Base-by-base conservation (phyloP, 2,797 vertebrate genomes). In the Trachops cirrhosus region DNA sequence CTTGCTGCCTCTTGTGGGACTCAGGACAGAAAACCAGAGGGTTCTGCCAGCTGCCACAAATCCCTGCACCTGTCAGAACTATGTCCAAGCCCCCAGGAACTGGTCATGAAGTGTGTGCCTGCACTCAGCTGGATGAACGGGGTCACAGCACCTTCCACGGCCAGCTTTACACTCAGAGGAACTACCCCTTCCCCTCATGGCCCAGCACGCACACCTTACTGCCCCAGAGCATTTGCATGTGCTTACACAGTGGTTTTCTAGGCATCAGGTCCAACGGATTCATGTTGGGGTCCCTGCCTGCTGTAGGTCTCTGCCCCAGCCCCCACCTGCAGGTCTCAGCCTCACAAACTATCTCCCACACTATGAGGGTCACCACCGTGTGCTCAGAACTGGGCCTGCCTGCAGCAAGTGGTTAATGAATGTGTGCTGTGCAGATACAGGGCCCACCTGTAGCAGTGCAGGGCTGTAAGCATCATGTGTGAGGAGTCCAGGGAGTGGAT, bases 401-500 rank as follows among this genome's bases (percentile, higher is more conserved):
- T 15, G 14, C 3, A 34, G 29, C 14, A 48, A 29, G 18, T 0
- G n/a, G 11, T 3, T 8, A 74, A 21, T 44, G 78, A 32, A 59
- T 22, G 54, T 22, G 52, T n/a, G 26, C 54, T 22, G 9, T 44
- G 64, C 32, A 19, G 41, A 22, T 18, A 1, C 4, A 24, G 77
- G 16, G 37, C 91, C 41, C 97, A 99, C 99, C 99, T 99, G 48
- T 99, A 98, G 97, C 99, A 99, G 98, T 99, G 97, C 48, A 99
- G 98, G 6, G 99, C 98, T 0, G 99, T 99, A 44, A 99, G 99
- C 99, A 99, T 99, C 99, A 99, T 99, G 97, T 99, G 99, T 0
- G 99, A 99, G 50, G 99, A 99, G 98, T 99, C 99, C 97, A 99
- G 98, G 1, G 99, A 99, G 97, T 99, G 99, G 98, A 99, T 99